phyloP scores from a whole-genome alignment of 2,113 vertebrate species.

The Triplophysa tibetana region DNA sequence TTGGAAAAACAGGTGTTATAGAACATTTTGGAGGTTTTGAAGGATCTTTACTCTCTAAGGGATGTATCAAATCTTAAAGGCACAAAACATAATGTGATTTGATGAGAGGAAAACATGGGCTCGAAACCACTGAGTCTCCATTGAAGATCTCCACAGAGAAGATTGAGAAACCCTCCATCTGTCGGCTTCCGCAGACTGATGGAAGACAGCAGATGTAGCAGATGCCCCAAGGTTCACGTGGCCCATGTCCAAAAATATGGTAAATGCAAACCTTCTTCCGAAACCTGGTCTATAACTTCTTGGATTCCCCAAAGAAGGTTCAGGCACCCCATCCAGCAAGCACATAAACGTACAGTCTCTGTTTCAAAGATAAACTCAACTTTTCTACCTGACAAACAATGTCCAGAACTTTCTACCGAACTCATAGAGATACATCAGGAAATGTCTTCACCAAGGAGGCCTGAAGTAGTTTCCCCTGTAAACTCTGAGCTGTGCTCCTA shows the following conservation, averaged over 20 bases:
- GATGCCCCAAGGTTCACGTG: slow-evolving; percentile 11
- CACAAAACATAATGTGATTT: not conserved
- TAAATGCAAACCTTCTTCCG: not conserved
- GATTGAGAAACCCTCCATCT: slow-evolving; percentile 21
- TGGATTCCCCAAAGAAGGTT: not conserved
- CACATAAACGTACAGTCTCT: not conserved
- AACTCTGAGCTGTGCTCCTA: not conserved
- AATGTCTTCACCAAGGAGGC: not conserved
- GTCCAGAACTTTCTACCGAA: not conserved
- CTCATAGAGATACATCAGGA: not conserved
- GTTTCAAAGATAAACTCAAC: not conserved
- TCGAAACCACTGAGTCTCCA: not conserved
- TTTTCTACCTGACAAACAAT: not conserved
- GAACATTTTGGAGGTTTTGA: not conserved
- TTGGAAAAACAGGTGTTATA: too few relatives aligned
- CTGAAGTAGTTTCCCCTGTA: not conserved
- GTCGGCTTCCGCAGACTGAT: not conserved
- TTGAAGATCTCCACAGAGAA: slow-evolving; percentile 3
- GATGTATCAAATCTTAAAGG: not conserved
- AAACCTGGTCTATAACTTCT: not conserved
- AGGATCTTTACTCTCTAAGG: not conserved
- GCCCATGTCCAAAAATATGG: not conserved
- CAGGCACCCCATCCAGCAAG: not conserved
- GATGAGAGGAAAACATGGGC: not conserved
- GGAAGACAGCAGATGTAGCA: slow-evolving; percentile 17